Percentiles rank a stretch among this genome's conserved stretches.
phyloP scores from a whole-genome alignment of 2,797 vertebrate genomes.

The Fratercula arctica region DNA sequence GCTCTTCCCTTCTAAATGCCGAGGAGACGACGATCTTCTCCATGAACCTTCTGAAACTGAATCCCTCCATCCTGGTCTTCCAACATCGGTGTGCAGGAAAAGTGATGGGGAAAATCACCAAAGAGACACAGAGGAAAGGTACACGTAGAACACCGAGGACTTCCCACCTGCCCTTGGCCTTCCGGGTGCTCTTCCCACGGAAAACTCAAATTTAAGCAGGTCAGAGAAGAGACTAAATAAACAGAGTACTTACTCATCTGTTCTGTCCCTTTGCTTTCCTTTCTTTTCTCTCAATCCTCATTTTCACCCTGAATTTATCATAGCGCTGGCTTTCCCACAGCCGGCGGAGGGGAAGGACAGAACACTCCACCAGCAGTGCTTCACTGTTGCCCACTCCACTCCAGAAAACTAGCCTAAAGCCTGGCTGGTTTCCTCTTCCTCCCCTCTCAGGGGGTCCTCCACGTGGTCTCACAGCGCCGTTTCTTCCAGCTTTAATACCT shows the following conservation, averaged over 20 bases:
- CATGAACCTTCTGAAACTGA: neutral
- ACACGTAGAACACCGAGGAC: rapidly evolving
- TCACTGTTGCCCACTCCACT: neutral
- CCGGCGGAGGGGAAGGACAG: rapidly evolving
- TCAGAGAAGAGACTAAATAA: neutral
- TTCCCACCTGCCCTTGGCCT: neutral
- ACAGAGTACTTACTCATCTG: neutral
- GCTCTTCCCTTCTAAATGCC: neutral
- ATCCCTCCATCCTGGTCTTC: neutral
- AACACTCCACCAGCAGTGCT: rapidly evolving
- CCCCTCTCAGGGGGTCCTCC: neutral
- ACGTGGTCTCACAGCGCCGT: rapidly evolving
- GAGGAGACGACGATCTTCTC: rapidly evolving
- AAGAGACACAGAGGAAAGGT: neutral
- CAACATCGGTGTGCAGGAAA: rapidly evolving
- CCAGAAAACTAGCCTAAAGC: neutral
- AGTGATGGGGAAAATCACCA: neutral
- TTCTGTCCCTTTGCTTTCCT: neutral
- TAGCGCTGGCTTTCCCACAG: neutral
- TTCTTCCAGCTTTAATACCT: neutral
- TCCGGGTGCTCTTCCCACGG: neutral
- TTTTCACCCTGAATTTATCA: neutral
- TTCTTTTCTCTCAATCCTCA: neutral
- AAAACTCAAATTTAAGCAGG: neutral
- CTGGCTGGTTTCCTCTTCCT: neutral